Percentiles rank a stretch among this genome's conserved stretches.
Conservation (phyloP, 2,888 invertebrate species). For the Noctua janthe region DNA sequence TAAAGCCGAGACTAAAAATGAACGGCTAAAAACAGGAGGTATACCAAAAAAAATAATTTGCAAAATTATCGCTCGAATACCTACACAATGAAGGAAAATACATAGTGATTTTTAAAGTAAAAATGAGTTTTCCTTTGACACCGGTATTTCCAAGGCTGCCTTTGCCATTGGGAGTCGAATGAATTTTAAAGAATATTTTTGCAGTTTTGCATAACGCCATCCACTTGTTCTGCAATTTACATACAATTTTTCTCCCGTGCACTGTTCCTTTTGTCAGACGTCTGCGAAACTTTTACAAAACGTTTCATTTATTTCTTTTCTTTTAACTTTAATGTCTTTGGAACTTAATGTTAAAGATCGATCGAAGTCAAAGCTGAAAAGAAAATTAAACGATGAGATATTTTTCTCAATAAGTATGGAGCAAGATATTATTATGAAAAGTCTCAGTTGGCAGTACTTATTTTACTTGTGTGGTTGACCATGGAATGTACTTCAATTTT, state of each 20-base stretch:
- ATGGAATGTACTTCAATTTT: not conserved
- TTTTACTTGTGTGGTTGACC: not conserved
- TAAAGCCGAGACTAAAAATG: no score
- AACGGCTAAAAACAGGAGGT: no score
- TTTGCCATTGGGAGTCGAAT: not conserved
- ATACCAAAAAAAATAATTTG: no score
- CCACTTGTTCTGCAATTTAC: conserved; percentile 75
- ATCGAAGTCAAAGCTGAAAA: not conserved
- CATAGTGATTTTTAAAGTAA: not conserved
- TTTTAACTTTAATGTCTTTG: conserved; percentile 49
- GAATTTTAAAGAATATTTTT: not conserved
- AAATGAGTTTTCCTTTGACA: not conserved
- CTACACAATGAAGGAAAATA: not conserved
- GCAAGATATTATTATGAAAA: not conserved
- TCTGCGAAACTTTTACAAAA: conserved; percentile 68
- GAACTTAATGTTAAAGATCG: conserved; percentile 24
- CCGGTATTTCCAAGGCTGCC: not conserved
- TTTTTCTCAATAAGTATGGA: not conserved
- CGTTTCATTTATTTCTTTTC: conserved; percentile 56
- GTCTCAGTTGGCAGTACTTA: not conserved
- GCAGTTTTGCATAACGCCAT: conserved; percentile 65
- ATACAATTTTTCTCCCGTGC: conserved; percentile 80
- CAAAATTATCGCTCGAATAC: not conserved
- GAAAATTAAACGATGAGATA: not conserved
- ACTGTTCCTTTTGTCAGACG: conserved; percentile 70